These are phyloP conservation scores for Trachemys scripta DNA, from an alignment of 2,113 vertebrate species.

Conservation along the genomic window DNA sequence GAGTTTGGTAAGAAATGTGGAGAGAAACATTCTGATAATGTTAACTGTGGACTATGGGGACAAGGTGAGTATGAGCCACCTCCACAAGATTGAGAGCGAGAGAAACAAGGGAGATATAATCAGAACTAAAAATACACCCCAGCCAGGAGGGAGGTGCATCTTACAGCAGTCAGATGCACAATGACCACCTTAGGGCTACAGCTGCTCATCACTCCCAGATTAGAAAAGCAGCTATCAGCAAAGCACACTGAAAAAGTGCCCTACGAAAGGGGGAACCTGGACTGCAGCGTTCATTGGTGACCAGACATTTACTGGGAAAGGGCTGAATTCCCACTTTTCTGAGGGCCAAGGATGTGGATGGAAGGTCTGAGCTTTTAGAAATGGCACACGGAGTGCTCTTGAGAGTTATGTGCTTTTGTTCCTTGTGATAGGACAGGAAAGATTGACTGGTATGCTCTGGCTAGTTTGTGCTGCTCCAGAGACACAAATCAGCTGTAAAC, in stretches of 20 bases:
- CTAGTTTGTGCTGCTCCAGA: fast-evolving
- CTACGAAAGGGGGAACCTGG: not conserved
- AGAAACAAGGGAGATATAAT: not conserved
- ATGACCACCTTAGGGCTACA: not conserved
- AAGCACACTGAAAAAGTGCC: not conserved
- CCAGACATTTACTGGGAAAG: not conserved
- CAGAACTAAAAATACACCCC: not conserved
- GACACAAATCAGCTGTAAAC: not conserved
- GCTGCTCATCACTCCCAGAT: not conserved
- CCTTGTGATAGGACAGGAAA: too few relatives aligned
- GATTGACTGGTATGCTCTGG: fast-evolving
- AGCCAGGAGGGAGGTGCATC: not conserved
- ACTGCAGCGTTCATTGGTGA: not conserved
- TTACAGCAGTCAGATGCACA: not conserved
- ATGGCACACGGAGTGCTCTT: not conserved
- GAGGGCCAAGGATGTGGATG: not conserved
- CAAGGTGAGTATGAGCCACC: not conserved
- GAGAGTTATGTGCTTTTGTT: not conserved
- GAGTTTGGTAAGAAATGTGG: not conserved
- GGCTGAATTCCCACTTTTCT: not conserved
- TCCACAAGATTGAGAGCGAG: not conserved
- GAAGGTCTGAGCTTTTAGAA: not conserved
- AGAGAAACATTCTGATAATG: not conserved
- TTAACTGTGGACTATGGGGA: not conserved
- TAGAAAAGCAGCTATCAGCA: not conserved